Base-by-base conservation (phyloP, 1,140 invertebrate genomes). In the Hirudo medicinalis region DNA sequence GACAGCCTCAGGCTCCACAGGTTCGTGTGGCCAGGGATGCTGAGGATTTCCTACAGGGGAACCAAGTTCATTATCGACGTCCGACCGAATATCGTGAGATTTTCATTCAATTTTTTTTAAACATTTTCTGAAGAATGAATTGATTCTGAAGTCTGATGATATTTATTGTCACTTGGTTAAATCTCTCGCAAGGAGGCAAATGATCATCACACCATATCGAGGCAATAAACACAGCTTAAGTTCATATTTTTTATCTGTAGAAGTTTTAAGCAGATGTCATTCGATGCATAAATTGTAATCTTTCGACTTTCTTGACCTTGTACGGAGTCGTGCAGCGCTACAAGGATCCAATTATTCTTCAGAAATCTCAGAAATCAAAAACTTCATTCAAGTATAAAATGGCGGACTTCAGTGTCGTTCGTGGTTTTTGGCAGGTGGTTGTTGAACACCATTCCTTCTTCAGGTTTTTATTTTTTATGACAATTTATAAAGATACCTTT, bases 361-460 rank as follows among this genome's bases (percentile, higher is more conserved):
- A 32, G 29, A 27, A 68, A 40, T 36, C n/a, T 2, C 29, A 68
- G 29, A 40, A 68, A 8, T 36, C 29, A 19, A 40, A 68, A 22
- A 25, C 67, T n/a, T 19, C 19, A 0, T 90, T 98, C 78, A 91
- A 92, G 67, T 99, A 97, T 84, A 97, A 97, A 83, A 84, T 98
- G 76, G 88, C 88, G 55, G 95, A 93, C 84, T 92, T 97, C 79
- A 87, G 90, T 78, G 88, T 92, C 70, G 95, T 96, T 49, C 99
- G 99, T 83, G 90, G 94, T 78, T 83, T 98, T 15, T 99, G 96
- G 96, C 97, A 98, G 84, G 94, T 92, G 22, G 97, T 92, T 81
- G 95, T 98, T 0, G 96, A 99, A 79, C 94, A 99, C 85, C 97
- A 99, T 79, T 96, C 95, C 67, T 99, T 99, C 87, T 99, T 99